Conservation (phyloP, 2,888 invertebrate genomes). For the Megalurothrips usitatus region DNA sequence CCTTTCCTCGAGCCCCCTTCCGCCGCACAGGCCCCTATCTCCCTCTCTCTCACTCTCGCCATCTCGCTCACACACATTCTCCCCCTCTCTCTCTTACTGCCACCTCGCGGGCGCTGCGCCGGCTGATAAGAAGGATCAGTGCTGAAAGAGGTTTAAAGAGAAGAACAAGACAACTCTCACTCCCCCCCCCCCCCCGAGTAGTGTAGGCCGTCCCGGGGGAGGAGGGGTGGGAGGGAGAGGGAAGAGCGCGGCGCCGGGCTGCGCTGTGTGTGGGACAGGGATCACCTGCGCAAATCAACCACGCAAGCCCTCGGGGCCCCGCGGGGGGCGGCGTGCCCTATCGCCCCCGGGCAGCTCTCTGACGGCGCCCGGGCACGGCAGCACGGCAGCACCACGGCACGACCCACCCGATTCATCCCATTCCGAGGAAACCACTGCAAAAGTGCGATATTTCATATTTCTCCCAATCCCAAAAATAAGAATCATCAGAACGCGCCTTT, state of each 20-base stretch:
- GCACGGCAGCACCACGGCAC: no score
- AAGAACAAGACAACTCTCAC: slow-evolving; percentile 8
- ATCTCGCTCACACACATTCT: no score
- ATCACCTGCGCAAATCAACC: slow-evolving; percentile 16
- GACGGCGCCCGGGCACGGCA: no score
- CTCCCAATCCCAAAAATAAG: no score
- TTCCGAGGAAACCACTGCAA: no score
- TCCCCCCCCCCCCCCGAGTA: neutral
- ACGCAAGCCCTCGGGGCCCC: neutral
- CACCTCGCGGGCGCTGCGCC: neutral
- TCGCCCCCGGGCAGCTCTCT: no score
- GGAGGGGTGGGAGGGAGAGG: neutral
- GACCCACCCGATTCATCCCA: no score
- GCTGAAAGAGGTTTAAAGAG: slow-evolving; percentile 22
- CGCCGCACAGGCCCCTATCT: neutral
- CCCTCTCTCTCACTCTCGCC: no score
- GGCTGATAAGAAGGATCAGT: slow-evolving; percentile 13
- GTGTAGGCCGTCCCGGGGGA: no score
- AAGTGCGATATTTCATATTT: no score
- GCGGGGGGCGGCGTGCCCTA: neutral
- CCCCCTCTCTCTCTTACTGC: neutral
- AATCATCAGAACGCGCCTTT: no score
- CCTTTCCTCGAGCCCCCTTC: neutral
- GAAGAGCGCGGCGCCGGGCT: no score
- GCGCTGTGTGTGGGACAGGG: neutral